Base-by-base conservation (phyloP, 1,140 invertebrate genomes). In the Samia ricini region DNA sequence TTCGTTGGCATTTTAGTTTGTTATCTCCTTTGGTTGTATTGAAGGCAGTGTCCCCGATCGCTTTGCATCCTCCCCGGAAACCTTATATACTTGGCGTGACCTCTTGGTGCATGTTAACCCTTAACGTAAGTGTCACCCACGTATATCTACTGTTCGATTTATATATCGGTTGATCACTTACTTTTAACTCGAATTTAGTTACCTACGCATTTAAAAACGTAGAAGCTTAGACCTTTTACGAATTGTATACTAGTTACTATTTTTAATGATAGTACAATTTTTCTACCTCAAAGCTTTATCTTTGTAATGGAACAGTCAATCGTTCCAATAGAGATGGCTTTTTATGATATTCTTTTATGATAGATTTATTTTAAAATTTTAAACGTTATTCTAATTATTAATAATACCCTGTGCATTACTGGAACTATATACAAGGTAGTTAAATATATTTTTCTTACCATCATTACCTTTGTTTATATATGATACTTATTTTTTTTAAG, bases 11-110 rank as follows among this genome's bases (percentile, higher is more conserved):
- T 80, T 72, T 64, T 74, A 76, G 68, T 76, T 69, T 15, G 10
- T 77, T 71, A 84, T 87, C 86, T 90, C 88, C 84, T 87, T 82
- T 88, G 84, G 77, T 86, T 90, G 78, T 83, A 86, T 83, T 87
- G 85, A 88, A 88, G 85, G 85, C 85, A 90, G 88, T 88, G 88
- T 88, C 88, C 85, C 85, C 85, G 85, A 85, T 86, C 80, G 88
- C 88, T 90, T 90, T 88, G 88, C 88, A 90, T 89, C 85, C 77
- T 77, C 83, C 88, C 85, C 72, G 68, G 83, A 64, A 77, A 82
- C 76, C 79, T 88, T 69, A 79, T 81, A 85, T 82, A 83, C 81
- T 88, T 90, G 88, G 88, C 88, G 88, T 90, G 88, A 88, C 88
- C 77, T 90, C 88, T 90, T 90, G 88, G 88, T 85, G 88, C 88